Percentiles rank a stretch among this genome's conserved stretches.
These are phyloP conservation scores for Proales similis DNA, from an alignment of 1,140 invertebrate genomes.

Conservation along the genomic window DNA sequence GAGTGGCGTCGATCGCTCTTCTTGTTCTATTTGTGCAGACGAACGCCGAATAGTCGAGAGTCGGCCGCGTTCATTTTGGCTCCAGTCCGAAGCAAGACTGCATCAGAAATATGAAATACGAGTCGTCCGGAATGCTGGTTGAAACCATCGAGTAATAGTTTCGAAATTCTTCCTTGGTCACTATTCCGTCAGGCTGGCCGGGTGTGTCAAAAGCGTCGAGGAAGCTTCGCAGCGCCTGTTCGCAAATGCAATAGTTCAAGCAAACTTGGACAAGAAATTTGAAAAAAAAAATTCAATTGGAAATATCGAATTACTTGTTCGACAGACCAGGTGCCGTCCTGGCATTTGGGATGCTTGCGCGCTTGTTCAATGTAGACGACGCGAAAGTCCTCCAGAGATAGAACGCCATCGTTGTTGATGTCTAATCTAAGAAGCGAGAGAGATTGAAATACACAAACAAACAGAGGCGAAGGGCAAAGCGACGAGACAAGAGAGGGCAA, in stretches of 20 bases:
- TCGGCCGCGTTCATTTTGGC: no score
- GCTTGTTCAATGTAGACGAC: slow-evolving; percentile 34
- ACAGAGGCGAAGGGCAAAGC: no score
- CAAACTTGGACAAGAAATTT: no score
- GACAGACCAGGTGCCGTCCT: slow-evolving; percentile 22
- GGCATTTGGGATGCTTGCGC: slow-evolving; percentile 23
- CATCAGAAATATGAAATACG: slow-evolving; percentile 37
- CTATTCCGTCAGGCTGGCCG: slow-evolving; percentile 20
- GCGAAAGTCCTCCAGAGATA: slow-evolving; percentile 34
- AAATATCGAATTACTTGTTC: slow-evolving; percentile 20
- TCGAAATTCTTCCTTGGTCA: slow-evolving; percentile 35
- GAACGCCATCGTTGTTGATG: slow-evolving; percentile 30
- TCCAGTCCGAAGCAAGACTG: slow-evolving; percentile 20
- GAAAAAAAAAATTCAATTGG: slow-evolving; percentile 3
- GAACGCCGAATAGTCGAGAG: no score
- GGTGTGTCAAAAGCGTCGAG: slow-evolving; percentile 33
- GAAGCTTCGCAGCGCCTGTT: slow-evolving; percentile 33
- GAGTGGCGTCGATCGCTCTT: no score
- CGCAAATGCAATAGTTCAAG: no score
- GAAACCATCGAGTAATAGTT: slow-evolving; percentile 36
- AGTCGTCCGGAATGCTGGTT: slow-evolving; percentile 33
- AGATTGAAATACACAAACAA: no score
- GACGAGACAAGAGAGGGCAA: no score
- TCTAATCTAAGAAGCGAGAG: no score
- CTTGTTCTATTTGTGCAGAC: no score